Conservation (phyloP, 2,113 vertebrate genomes). For the Silurus meridionalis region DNA sequence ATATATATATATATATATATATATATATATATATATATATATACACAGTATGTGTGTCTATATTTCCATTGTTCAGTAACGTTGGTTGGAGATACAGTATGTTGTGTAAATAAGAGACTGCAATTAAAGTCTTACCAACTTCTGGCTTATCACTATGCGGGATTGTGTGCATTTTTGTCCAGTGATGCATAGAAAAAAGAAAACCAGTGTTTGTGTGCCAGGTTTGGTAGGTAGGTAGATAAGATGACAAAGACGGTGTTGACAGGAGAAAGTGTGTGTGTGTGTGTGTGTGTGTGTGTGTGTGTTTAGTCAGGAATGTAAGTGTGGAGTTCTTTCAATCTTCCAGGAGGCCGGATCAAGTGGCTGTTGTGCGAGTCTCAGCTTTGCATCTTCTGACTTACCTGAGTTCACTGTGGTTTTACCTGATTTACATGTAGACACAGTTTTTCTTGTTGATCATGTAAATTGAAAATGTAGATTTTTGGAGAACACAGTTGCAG, state of each 20-base stretch:
- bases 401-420: not conserved
- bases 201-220: slow-evolving; percentile 17
- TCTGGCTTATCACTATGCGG: not conserved
- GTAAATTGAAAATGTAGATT: not conserved
- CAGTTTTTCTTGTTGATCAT: slow-evolving; percentile 8
- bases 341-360: slow-evolving; percentile 12
- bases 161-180: not conserved
- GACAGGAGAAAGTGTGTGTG: slow-evolving; percentile 5
- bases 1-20: not conserved
- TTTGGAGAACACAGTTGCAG: not conserved
- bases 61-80: not conserved
- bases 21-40: not conserved
- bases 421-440: not conserved
- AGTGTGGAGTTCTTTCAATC: slow-evolving; percentile 27
- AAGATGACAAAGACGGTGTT: slow-evolving; percentile 27
- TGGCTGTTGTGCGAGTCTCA: not conserved
- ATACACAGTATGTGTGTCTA: not conserved
- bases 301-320: slow-evolving; percentile 26
- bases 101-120: not conserved
- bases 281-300: slow-evolving; percentile 22
- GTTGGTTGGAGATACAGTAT: not conserved
- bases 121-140: not conserved
- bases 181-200: slow-evolving; percentile 14
- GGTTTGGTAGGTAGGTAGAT: slow-evolving; percentile 3
- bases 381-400: not conserved